Base-by-base conservation (phyloP, 2,113 vertebrate species). In the Rafetus swinhoei region DNA sequence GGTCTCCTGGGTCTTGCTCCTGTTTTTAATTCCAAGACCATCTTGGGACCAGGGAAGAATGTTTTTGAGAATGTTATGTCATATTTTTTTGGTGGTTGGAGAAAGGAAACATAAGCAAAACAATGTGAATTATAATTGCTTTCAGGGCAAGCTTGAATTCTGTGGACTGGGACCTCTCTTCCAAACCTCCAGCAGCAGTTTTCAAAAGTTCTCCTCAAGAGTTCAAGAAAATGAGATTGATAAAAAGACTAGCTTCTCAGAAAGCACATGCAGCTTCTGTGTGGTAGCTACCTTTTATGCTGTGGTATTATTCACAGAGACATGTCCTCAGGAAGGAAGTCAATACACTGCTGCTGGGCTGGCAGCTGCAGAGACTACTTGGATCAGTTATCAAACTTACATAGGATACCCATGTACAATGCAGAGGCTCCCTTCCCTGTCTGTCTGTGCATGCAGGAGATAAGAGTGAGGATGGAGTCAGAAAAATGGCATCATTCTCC, bases 61-160 rank as follows among this genome's bases (percentile, higher is more conserved):
- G 53, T 93, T 96, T 94, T 81, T 89, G 82, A 74, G 91, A 76
- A 85, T 96, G 94, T 92, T 65, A 81, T 93, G 86, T 25, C 8
- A 93, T 55, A 86, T 55, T 86, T 32, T 69, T 69, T 93, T 82
- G 85, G 90, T 88, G 92, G 74, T 90, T 79, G 84, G 93, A 93
- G 81, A 81, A 87, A 95, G 35, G 96, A 81, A 87, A 91, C 85
- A 55, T 83, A 89, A 89, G 81, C 65, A 0, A 1, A 91, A n/a
- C 39, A 88, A 93, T 90, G 24, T 0, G 0, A 32, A 85, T 77
- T 84, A 90, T 93, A 96, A 81, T 2, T 16, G n/a, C 74, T 93
- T 83, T 89, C 94, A 97, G 93, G 77, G 82, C 87, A 84, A 74
- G 0, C 0, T 35, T 95, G 79, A 74, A n/a, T 62, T 50, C 29